These are phyloP conservation scores for Linepithema humile DNA, from an alignment of 1,140 invertebrate genomes.

Conservation along the genomic window DNA sequence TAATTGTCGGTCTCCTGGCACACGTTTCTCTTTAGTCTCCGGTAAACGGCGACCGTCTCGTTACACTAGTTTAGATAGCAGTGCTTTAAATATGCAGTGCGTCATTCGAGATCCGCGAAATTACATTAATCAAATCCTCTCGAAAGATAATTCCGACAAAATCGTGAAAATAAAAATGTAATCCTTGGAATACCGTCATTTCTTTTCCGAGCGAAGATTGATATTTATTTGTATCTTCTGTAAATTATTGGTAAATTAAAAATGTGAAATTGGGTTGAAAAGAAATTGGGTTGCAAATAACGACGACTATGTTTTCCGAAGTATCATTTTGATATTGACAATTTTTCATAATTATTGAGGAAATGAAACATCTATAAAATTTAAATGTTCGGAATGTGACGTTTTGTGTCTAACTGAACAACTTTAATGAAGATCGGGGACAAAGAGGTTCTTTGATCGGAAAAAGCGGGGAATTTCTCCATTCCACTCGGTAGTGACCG, in stretches of 20 bases:
- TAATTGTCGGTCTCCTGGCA: constrained; percentile 26
- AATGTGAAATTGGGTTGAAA: no score
- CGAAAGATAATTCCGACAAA: background rate
- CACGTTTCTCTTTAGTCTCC: constrained; percentile 33
- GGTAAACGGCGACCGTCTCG: constrained; percentile 16
- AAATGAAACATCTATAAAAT: background rate
- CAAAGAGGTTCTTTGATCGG: background rate
- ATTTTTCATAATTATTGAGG: background rate
- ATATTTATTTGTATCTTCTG: no score
- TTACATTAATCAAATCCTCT: background rate
- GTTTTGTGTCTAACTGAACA: background rate
- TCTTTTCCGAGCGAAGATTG: no score
- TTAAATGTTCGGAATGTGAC: background rate
- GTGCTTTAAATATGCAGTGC: background rate
- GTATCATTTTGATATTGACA: background rate
- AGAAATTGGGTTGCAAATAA: no score
- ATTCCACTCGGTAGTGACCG: constrained; percentile 1
- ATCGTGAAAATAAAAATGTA: background rate
- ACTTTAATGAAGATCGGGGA: background rate
- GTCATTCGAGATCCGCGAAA: background rate
- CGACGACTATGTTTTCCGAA: background rate
- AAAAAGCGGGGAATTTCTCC: background rate
- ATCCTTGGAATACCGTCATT: no score
- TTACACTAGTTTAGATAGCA: constrained; percentile 19
- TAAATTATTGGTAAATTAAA: no score